These are phyloP conservation scores for Philhelius pedissequus DNA, from an alignment of 2,888 invertebrate genomes.

Conservation along the genomic window DNA sequence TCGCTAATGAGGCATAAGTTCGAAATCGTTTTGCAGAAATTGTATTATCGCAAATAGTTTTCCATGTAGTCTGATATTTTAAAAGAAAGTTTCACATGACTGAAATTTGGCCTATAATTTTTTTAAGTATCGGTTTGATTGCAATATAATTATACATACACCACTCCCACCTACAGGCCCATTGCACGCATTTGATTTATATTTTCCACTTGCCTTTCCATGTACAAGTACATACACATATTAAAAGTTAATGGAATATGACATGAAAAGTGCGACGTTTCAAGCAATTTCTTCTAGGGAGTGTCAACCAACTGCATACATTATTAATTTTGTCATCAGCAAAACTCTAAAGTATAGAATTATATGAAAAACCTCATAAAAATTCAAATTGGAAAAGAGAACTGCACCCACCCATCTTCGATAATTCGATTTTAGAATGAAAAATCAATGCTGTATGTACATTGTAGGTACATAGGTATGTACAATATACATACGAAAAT, in stretches of 20 bases:
- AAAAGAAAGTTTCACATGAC: too few species aligned
- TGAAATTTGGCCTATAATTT: too few species aligned
- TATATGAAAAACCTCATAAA: conserved; percentile 10
- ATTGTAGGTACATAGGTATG: not conserved
- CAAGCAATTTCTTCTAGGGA: not conserved
- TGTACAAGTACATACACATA: too few species aligned
- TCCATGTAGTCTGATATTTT: too few species aligned
- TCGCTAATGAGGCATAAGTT: too few species aligned
- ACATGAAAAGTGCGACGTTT: not conserved
- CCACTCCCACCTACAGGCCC: not conserved
- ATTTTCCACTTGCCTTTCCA: not conserved
- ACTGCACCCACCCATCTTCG: conserved; percentile 44
- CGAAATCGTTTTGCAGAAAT: too few species aligned
- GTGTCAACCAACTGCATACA: conserved; percentile 8
- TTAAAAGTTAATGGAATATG: not conserved
- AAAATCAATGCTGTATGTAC: not conserved
- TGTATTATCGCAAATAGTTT: too few species aligned
- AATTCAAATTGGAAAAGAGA: conserved; percentile 5
- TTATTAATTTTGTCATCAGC: conserved; percentile 8
- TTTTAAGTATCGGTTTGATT: not conserved
- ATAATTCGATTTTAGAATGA: conserved; percentile 14
- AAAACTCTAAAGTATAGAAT: not conserved
- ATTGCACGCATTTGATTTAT: not conserved
- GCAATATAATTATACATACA: not conserved
- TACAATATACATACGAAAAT: not conserved